These are phyloP conservation scores for Nyctereutes procyonoides DNA, from an alignment of 2,113 vertebrate species.

Conservation along the genomic window DNA sequence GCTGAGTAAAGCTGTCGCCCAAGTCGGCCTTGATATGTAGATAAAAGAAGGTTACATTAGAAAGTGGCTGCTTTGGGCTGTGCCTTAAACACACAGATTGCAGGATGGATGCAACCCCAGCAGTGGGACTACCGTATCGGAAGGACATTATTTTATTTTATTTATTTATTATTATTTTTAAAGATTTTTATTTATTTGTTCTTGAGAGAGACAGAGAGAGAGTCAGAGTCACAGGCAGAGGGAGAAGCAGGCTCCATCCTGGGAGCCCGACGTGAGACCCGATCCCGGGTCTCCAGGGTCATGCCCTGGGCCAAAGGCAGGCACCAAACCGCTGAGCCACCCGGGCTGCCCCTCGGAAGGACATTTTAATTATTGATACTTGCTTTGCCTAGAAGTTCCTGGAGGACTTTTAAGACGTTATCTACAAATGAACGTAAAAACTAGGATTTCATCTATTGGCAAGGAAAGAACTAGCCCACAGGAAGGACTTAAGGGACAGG, in stretches of 20 bases:
- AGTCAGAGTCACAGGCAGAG: not conserved
- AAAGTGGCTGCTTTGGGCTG: not conserved
- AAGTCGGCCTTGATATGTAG: not conserved
- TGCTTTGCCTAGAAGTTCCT: not conserved
- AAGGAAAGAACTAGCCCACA: not conserved
- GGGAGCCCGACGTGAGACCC: too few relatives aligned
- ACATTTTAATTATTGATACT: not conserved
- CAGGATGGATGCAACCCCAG: not conserved
- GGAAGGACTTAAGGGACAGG: not conserved
- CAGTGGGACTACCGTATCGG: not conserved
- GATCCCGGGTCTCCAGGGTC: too few relatives aligned
- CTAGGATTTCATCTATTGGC: not conserved
- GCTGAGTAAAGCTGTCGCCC: not conserved
- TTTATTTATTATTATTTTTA: not conserved
- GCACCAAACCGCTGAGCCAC: not conserved
- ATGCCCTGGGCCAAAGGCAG: too few relatives aligned
- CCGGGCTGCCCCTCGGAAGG: not conserved
- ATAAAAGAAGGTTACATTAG: not conserved
- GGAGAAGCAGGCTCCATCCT: not conserved
- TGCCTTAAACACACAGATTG: not conserved
- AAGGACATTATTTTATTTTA: not conserved
- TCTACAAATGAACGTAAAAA: not conserved
- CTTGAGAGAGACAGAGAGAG: not conserved
- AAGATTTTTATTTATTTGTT: not conserved
- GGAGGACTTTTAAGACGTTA: not conserved